phyloP scores from a whole-genome alignment of 2,888 invertebrate genomes.

The Clepsis dumicolana region DNA sequence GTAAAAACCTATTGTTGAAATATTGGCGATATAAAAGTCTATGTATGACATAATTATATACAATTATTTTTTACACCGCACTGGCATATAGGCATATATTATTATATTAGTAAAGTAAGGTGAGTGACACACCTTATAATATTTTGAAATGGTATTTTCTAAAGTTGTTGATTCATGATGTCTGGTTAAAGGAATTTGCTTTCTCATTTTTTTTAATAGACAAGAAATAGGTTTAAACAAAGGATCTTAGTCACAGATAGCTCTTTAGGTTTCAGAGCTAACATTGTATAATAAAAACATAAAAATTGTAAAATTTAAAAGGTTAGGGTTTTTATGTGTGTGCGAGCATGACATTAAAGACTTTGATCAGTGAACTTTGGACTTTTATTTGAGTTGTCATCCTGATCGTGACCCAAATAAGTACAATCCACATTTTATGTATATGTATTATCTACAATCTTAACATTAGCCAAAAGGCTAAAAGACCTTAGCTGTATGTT shows the following conservation, averaged over 20 bases:
- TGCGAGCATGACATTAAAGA: conserved; percentile 71
- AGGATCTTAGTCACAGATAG: conserved; percentile 75
- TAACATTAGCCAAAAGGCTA: too few species aligned
- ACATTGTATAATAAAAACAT: conserved; percentile 79
- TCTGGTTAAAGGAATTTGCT: conserved; percentile 67
- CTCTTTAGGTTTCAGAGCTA: conserved; percentile 74
- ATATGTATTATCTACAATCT: neutral
- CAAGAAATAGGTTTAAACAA: conserved; percentile 68
- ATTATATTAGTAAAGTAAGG: conserved; percentile 61
- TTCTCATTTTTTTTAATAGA: conserved; percentile 64
- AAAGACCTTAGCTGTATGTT: too few species aligned
- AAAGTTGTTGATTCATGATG: conserved; percentile 70
- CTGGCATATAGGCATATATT: conserved; percentile 59
- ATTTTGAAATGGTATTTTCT: conserved; percentile 75
- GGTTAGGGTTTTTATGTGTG: conserved; percentile 72
- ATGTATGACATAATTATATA: conserved; percentile 55
- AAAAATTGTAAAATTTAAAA: conserved; percentile 81
- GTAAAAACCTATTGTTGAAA: conserved; percentile 63
- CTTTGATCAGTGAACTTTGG: conserved; percentile 68
- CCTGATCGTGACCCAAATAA: too few species aligned
- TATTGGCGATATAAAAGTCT: conserved; percentile 61
- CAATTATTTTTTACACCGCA: conserved; percentile 65
- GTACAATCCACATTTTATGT: too few species aligned
- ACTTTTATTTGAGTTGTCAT: conserved; percentile 59
- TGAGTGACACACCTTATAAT: conserved; percentile 63